Conservation (phyloP, 2,888 invertebrate species). For the Saturnia pavonia region DNA sequence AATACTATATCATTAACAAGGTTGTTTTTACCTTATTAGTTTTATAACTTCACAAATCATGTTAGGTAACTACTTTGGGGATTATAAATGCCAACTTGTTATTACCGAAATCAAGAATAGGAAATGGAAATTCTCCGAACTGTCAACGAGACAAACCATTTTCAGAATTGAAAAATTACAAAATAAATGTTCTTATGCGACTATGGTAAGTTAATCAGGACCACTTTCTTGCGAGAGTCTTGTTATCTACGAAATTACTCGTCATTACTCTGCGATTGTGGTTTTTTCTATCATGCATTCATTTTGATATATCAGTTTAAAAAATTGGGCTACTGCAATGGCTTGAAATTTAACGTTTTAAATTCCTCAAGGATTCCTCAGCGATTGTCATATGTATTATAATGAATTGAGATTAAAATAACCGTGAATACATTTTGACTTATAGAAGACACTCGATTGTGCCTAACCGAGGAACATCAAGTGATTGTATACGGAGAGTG, state of each 20-base stretch:
- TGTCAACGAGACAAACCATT: too few species aligned
- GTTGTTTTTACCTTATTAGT: too few species aligned
- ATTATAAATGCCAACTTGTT: too few species aligned
- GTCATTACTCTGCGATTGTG: background rate
- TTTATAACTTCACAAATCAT: too few species aligned
- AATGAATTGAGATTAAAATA: background rate
- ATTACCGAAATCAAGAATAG: too few species aligned
- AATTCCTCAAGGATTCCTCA: background rate
- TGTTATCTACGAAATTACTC: background rate
- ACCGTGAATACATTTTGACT: slow-evolving; percentile 1
- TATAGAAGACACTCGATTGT: slow-evolving; percentile 38
- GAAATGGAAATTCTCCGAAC: too few species aligned
- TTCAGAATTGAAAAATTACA: background rate
- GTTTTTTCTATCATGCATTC: background rate
- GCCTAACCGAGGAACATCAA: slow-evolving; percentile 44
- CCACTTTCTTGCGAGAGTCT: background rate
- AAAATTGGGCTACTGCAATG: background rate
- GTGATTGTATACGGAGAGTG: slow-evolving; percentile 87
- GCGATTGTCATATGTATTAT: background rate
- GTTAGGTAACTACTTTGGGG: background rate
- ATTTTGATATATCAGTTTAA: background rate
- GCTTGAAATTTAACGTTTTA: background rate
- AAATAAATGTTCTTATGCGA: background rate
- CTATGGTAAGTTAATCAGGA: background rate
- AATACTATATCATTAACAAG: too few species aligned